These are phyloP conservation scores for Limosa lapponica DNA, from an alignment of 2,797 vertebrate genomes.

Conservation along the genomic window DNA sequence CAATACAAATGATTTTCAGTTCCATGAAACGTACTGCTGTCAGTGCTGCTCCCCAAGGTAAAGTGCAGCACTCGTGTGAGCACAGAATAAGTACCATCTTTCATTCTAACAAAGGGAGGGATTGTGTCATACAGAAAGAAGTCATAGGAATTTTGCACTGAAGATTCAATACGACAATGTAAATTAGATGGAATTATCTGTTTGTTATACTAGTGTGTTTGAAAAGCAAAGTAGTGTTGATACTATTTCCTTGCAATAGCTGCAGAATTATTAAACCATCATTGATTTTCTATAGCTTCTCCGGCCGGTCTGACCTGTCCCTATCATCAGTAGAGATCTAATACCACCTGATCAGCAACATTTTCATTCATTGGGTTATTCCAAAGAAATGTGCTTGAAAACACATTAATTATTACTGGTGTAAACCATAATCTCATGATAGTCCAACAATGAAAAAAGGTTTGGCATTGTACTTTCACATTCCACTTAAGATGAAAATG, in stretches of 20 bases:
- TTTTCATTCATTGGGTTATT: not conserved
- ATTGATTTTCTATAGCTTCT: not conserved
- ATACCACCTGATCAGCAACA: not conserved
- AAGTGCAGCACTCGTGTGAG: rapidly evolving
- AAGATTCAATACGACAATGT: not conserved
- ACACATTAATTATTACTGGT: not conserved
- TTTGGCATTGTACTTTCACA: not conserved
- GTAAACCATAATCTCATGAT: not conserved
- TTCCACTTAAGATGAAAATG: not conserved
- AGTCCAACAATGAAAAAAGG: not conserved
- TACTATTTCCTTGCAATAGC: not conserved
- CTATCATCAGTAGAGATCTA: not conserved
- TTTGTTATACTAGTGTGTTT: rapidly evolving
- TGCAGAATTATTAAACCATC: not conserved
- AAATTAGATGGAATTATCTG: not conserved
- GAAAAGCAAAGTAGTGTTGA: rapidly evolving
- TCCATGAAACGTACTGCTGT: not conserved
- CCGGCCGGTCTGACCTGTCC: not conserved
- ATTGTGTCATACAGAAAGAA: not conserved
- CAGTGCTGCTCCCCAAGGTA: rapidly evolving
- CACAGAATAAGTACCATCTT: not conserved
- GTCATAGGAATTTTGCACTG: not conserved
- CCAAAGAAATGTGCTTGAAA: not conserved
- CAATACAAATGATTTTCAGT: rapidly evolving
- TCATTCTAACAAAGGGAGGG: not conserved